A percentile compares a stretch with the other conserved stretches of the same genome.
Evolutionary conservation across 2,888 invertebrate genomes (phyloP).

Genomic region (Macrosoma leucophasiata): DNA sequence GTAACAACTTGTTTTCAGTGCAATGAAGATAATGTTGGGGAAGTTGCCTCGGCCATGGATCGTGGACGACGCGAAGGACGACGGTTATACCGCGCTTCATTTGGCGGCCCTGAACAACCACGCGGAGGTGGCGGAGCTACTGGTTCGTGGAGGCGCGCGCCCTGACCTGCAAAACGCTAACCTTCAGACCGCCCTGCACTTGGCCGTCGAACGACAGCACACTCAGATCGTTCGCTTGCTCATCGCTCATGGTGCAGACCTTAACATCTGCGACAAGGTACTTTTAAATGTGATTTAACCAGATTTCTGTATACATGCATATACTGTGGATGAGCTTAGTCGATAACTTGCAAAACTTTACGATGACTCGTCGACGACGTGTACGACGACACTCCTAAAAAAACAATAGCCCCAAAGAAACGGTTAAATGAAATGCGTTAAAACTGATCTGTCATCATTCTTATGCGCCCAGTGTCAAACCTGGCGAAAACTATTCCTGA

Average conservation of each 20-base stretch:
- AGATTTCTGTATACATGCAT: no score
- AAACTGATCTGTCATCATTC: no score
- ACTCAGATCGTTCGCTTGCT: constrained; percentile 97
- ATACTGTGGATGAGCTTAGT: no score
- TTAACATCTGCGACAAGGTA: constrained; percentile 97
- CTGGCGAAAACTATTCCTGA: no score
- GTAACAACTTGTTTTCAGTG: constrained; percentile 75
- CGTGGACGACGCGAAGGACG: constrained; percentile 98
- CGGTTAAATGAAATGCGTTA: no score
- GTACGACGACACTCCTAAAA: no score
- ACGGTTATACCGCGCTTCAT: constrained; percentile 97
- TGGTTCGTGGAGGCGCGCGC: constrained; percentile 93
- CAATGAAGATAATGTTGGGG: constrained; percentile 95
- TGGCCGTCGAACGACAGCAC: constrained; percentile 97
- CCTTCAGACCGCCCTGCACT: constrained; percentile 92
- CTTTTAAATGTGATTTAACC: no score
- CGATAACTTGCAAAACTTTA: no score
- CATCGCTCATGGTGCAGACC: constrained; percentile 93
- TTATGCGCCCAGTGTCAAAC: no score
- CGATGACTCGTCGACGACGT: no score
- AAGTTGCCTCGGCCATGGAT: constrained; percentile 97
- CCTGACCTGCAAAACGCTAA: constrained; percentile 98
- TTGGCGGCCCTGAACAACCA: constrained; percentile 97
- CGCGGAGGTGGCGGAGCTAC: constrained; percentile 94
- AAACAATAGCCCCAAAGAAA: no score